Percentiles rank a stretch among this genome's conserved stretches.
Evolutionary conservation across 1,140 invertebrate genomes (phyloP).

Genomic region (Platyura marginata): DNA sequence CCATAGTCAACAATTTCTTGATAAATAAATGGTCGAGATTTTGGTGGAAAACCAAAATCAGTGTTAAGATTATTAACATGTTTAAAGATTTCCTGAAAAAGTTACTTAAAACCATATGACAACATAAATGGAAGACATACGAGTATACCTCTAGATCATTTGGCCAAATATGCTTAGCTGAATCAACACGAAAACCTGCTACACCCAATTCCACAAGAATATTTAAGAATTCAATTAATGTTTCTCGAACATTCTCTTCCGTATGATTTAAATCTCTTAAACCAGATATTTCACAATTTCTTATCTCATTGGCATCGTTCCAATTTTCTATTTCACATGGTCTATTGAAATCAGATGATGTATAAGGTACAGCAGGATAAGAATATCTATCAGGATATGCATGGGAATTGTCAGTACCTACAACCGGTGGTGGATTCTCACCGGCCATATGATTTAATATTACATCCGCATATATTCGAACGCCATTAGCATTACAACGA

Average conservation of each 20-base stretch:
- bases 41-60: slow-evolving; percentile 33
- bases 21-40: slow-evolving; percentile 43
- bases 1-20: slow-evolving; percentile 72
- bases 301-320: slow-evolving; percentile 30
- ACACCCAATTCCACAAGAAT: slow-evolving; percentile 49
- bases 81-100: slow-evolving; percentile 10
- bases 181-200: slow-evolving; percentile 55
- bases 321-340: slow-evolving; percentile 30
- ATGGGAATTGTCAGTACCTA: slow-evolving; percentile 31
- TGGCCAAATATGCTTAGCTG: slow-evolving; percentile 74
- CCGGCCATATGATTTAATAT: slow-evolving; percentile 62
- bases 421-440: neutral
- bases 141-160: slow-evolving; percentile 33
- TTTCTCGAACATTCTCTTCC: slow-evolving; percentile 39
- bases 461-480: slow-evolving; percentile 51
- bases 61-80: slow-evolving; percentile 32
- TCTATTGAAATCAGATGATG: slow-evolving; percentile 26
- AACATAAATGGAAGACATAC: no score
- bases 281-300: slow-evolving; percentile 50
- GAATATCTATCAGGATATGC: slow-evolving; percentile 18
- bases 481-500: slow-evolving; percentile 44
- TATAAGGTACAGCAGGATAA: slow-evolving; percentile 32
- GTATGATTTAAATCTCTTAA: slow-evolving; percentile 50
- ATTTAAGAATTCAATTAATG: slow-evolving; percentile 47
- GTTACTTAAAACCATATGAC: neutral